Conservation (phyloP, 1,140 invertebrate genomes). For the Pseudomyrmex pallidus region DNA sequence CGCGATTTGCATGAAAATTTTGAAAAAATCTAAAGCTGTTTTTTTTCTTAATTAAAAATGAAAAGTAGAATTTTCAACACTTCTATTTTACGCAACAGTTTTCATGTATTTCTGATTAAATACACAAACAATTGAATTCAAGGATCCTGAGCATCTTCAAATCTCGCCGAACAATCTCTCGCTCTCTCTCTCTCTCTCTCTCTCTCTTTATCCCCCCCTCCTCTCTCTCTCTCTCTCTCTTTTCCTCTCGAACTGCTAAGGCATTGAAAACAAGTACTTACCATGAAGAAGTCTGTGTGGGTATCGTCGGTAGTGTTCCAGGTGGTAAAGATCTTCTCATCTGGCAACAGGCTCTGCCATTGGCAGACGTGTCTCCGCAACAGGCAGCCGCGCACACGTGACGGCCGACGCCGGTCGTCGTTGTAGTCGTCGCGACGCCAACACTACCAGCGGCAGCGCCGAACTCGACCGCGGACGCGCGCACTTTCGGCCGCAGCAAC, state of each 20-base stretch:
- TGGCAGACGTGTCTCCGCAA: slow-evolving; percentile 76
- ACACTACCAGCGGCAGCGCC: slow-evolving; percentile 60
- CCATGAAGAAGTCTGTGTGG: slow-evolving; percentile 86
- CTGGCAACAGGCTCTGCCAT: slow-evolving; percentile 78
- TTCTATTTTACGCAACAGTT: background rate
- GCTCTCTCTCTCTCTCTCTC: background rate
- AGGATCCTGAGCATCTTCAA: background rate
- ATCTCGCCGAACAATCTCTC: background rate
- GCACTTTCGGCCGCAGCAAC: slow-evolving; percentile 84
- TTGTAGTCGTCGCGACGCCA: slow-evolving; percentile 77
- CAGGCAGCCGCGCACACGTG: slow-evolving; percentile 86
- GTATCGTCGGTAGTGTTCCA: slow-evolving; percentile 85
- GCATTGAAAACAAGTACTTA: slow-evolving; percentile 82
- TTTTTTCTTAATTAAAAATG: background rate
- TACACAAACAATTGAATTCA: background rate
- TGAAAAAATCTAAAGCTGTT: background rate
- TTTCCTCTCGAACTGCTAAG: background rate
- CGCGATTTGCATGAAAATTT: slow-evolving; percentile 24
- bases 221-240: background rate
- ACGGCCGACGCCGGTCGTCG: slow-evolving; percentile 83
- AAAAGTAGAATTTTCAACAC: background rate
- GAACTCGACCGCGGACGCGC: slow-evolving; percentile 84
- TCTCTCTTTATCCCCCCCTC: background rate
- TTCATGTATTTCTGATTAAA: too few relatives aligned
- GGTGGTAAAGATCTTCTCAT: slow-evolving; percentile 84